These are phyloP conservation scores for Alouatta palliata DNA, from an alignment of 2,113 vertebrate genomes.

Conservation along the genomic window DNA sequence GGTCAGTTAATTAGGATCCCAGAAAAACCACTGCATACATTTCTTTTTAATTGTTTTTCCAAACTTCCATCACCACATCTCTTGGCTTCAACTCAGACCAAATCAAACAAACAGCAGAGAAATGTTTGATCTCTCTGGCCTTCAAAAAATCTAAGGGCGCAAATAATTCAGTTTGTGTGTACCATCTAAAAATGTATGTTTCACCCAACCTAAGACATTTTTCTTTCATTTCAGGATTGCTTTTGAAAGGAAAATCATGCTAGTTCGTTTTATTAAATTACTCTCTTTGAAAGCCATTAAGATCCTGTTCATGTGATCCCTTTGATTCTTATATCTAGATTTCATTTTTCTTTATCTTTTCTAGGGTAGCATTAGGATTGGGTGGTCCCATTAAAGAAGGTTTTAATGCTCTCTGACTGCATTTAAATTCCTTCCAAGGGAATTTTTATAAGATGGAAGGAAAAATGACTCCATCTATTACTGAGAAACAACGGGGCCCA, in stretches of 20 bases:
- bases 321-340: conserved; percentile 26
- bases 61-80: conserved; percentile 83
- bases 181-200: conserved; percentile 63
- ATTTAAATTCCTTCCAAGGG: conserved; percentile 55
- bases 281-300: conserved; percentile 4
- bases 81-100: conserved; percentile 76
- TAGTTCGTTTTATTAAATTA: conserved; percentile 38
- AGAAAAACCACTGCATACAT: conserved; percentile 79
- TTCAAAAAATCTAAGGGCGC: conserved; percentile 48
- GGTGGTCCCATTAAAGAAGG: conserved; percentile 61
- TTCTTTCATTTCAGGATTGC: conserved; percentile 61
- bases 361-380: conserved; percentile 44
- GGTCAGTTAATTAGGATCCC: conserved; percentile 80
- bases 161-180: conserved; percentile 53
- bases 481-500: conserved; percentile 61
- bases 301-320: not conserved
- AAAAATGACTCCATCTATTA: conserved; percentile 53
- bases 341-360: conserved; percentile 60
- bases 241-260: conserved; percentile 50
- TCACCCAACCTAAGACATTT: conserved; percentile 45
- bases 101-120: conserved; percentile 78
- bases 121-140: conserved; percentile 67
- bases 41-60: conserved; percentile 84
- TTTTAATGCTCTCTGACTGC: conserved; percentile 56
- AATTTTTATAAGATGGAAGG: conserved; percentile 53